Percentiles rank a stretch among this genome's conserved stretches.
Conservation (phyloP, 2,113 vertebrate genomes). For the Leiothrix lutea region DNA sequence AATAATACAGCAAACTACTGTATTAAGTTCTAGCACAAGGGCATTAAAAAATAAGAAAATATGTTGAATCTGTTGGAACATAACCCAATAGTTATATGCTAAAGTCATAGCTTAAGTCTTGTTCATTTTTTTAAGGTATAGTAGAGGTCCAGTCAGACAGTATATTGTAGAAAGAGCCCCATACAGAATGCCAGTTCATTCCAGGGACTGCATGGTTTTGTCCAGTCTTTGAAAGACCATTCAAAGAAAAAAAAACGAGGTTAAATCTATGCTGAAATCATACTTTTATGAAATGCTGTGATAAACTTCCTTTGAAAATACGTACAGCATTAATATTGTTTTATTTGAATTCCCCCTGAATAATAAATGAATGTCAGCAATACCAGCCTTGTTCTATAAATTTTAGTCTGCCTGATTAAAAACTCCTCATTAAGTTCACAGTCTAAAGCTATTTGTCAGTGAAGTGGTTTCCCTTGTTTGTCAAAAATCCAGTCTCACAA, state of each 20-base stretch:
- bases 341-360: background rate
- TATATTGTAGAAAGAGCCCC: background rate
- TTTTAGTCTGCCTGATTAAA: background rate
- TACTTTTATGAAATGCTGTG: background rate
- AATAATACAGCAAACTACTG: background rate
- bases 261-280: background rate
- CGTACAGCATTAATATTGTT: background rate
- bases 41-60: background rate
- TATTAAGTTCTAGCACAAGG: background rate
- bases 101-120: background rate
- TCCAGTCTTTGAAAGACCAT: background rate
- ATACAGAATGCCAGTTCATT: background rate
- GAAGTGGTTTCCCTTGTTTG: background rate
- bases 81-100: background rate
- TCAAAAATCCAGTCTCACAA: background rate
- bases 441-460: background rate
- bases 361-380: background rate
- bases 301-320: background rate
- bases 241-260: background rate
- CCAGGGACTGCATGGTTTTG: background rate
- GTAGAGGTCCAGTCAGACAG: background rate
- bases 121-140: background rate
- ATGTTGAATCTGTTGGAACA: background rate
- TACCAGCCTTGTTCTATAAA: background rate
- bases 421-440: background rate